These are phyloP conservation scores for Eupithecia insigniata DNA, from an alignment of 2,888 invertebrate species.

Conservation along the genomic window DNA sequence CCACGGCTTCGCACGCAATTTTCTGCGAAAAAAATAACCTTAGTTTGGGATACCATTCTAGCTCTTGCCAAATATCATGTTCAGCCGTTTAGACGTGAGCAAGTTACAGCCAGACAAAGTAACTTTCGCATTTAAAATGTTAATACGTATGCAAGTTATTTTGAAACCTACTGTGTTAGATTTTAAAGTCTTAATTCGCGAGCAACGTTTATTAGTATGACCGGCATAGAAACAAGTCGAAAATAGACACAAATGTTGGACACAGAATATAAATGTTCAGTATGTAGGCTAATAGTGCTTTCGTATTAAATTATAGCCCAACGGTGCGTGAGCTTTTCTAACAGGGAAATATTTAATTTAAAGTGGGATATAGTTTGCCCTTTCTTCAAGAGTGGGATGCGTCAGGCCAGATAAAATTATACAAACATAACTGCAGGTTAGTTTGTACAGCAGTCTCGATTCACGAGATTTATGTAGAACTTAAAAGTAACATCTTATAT, in stretches of 20 bases:
- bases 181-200: background rate
- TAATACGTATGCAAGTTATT: background rate
- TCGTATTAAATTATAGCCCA: slow-evolving; percentile 27
- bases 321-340: slow-evolving; percentile 15
- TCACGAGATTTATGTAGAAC: background rate
- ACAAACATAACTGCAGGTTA: background rate
- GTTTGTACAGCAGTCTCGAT: background rate
- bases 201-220: slow-evolving; percentile 7
- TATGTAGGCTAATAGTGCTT: slow-evolving; percentile 35
- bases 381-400: background rate
- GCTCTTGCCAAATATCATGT: no score
- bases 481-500: background rate
- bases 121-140: background rate
- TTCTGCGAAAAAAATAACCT: no score
- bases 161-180: background rate
- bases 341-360: background rate
- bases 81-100: no score
- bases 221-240: slow-evolving; percentile 27
- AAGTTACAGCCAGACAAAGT: no score
- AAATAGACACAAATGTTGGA: slow-evolving; percentile 29
- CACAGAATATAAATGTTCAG: slow-evolving; percentile 21
- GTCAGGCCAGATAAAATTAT: background rate
- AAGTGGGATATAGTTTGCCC: background rate
- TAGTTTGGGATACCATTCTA: no score
- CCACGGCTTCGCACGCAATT: no score